Percentiles rank a stretch among this genome's conserved stretches.
These are phyloP conservation scores for Coenonympha glycerion DNA, from an alignment of 2,888 invertebrate species.

Conservation along the genomic window DNA sequence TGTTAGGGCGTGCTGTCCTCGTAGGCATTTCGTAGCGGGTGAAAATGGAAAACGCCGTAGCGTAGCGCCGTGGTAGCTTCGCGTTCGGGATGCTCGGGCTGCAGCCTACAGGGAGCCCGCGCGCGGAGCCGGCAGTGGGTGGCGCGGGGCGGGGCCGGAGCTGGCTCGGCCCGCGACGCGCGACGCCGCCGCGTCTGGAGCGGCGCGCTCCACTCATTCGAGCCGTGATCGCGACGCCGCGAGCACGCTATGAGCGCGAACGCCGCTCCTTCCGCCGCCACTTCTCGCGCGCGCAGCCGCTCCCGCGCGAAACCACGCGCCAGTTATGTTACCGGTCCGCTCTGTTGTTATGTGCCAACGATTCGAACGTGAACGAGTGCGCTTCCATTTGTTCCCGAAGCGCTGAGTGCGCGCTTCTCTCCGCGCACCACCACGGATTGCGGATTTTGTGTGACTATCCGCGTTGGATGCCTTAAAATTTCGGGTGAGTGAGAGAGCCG, in stretches of 20 bases:
- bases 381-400: conserved; percentile 62
- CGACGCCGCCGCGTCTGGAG: conserved; percentile 34
- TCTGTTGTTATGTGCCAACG: conserved; percentile 61
- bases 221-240: conserved; percentile 51
- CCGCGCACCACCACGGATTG: conserved; percentile 54
- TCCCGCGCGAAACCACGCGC: conserved; percentile 55
- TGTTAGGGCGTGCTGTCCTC: too few species aligned
- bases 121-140: conserved; percentile 28
- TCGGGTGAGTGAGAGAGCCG: conserved; percentile 75
- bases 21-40: too few species aligned
- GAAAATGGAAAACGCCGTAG: too few species aligned
- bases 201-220: conserved; percentile 32
- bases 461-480: conserved; percentile 74
- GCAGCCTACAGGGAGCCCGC: too few species aligned
- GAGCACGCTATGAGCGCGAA: conserved; percentile 52
- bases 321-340: conserved; percentile 66
- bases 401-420: conserved; percentile 49
- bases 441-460: conserved; percentile 62
- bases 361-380: conserved; percentile 63
- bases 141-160: conserved; percentile 35
- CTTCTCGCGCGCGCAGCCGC: conserved; percentile 36
- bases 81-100: too few species aligned
- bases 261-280: conserved; percentile 32
- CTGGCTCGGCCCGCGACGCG: conserved; percentile 34
- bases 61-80: too few species aligned